Base-by-base conservation (phyloP, 2,113 vertebrate species). In the Oryzias melastigma region DNA sequence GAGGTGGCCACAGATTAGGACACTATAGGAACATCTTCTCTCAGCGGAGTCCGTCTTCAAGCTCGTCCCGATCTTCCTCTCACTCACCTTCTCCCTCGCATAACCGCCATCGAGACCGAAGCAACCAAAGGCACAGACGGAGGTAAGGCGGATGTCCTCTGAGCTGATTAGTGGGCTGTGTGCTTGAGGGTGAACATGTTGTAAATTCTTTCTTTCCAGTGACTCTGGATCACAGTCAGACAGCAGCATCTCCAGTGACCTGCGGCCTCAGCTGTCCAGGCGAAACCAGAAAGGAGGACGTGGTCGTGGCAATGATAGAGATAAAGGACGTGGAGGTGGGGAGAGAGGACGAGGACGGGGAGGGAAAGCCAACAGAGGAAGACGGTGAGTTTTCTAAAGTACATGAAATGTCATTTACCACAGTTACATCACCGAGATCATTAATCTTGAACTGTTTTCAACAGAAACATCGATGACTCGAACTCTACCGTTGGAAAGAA, bases 1-100 rank as follows among this genome's bases (percentile, higher is more conserved):
- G 75, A 7, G 57, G 17, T 13, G 94, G 81, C 65, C 90, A 80
- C 82, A 91, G 94, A 68, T 85, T 95, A 35, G 94, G 95, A 17
- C 90, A 95, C 65, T 92, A 93, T 72, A 91, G 94, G 47, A 97
- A 96, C 44, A 93, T 97, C 35, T 97, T 97, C 86, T 94, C 94
- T 74, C 94, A 95, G 61, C 88, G 92, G 71, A 96, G 94, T 80
- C 94, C 94, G 3, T 94, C 95, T 10, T 95, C 95, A 41, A 92
- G 90, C 71, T 94, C 95, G 5, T 93, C 93, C 0, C 87, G 83
- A 50, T 97, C 95, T 0, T 93, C 94, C 8, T 94, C 94, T 1
- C 89, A 89, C 61, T 95, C 95, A 1, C 93, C 93, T 1, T 95
- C 94, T 1, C 94, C 93, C 4, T 91, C 91, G 1, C 93, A 93